phyloP scores from a whole-genome alignment of 2,888 invertebrate genomes.

The Dicranocentrus wangi region DNA sequence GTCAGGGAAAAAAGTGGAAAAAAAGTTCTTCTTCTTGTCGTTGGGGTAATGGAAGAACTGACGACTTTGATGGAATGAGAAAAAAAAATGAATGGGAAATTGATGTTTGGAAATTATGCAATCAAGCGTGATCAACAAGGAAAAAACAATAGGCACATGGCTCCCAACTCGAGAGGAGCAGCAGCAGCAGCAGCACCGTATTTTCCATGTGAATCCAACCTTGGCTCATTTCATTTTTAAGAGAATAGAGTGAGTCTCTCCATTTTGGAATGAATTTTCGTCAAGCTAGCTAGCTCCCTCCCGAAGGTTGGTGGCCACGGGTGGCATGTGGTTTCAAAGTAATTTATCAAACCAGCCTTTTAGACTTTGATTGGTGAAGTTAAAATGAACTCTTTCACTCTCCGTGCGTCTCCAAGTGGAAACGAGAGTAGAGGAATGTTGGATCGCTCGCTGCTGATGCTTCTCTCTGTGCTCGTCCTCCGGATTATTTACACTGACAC shows the following conservation, averaged over 20 bases:
- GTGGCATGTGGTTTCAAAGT: too few species aligned
- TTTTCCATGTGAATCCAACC: not conserved
- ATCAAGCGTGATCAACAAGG: not conserved
- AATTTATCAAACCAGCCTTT: too few species aligned
- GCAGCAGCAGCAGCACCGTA: not conserved
- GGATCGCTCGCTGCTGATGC: too few species aligned
- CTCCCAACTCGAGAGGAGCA: too few species aligned
- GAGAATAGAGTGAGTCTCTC: not conserved
- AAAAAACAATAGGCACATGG: slow-evolving; percentile 8
- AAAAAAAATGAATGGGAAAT: slow-evolving; percentile 19
- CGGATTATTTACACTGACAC: slow-evolving; percentile 1
- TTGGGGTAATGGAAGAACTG: slow-evolving; percentile 3
- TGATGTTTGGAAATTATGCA: slow-evolving; percentile 2
- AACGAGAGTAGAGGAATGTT: too few species aligned
- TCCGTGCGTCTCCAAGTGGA: too few species aligned
- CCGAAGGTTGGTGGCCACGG: too few species aligned
- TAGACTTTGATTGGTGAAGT: too few species aligned
- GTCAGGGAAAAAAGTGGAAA: not conserved
- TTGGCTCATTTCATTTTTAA: not conserved
- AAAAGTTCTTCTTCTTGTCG: not conserved
- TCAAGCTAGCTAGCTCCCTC: too few species aligned
- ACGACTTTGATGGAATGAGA: slow-evolving; percentile 32
- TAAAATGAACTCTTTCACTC: too few species aligned
- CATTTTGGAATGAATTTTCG: not conserved
- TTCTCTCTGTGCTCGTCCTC: too few species aligned